These are phyloP conservation scores for Neolamprologus modestus DNA, from an alignment of 2,113 vertebrate genomes.

Conservation along the genomic window DNA sequence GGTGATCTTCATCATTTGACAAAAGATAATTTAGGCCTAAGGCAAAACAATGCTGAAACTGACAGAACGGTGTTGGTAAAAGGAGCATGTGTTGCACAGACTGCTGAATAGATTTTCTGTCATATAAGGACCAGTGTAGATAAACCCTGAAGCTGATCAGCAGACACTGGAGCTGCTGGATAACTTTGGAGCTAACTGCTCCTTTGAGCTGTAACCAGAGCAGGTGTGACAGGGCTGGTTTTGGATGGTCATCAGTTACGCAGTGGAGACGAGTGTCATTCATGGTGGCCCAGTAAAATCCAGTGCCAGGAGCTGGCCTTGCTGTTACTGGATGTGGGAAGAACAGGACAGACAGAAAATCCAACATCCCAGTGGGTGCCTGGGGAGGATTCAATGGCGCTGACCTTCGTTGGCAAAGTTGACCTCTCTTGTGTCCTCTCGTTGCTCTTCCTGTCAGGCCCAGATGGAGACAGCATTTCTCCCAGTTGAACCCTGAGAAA, in stretches of 20 bases:
- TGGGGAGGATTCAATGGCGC: not conserved
- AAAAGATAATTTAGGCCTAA: not conserved
- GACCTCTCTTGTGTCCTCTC: not conserved
- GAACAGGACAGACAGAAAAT: not conserved
- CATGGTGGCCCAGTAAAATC: conserved; percentile 19
- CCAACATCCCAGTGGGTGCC: not conserved
- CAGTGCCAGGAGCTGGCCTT: not conserved
- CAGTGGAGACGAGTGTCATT: not conserved
- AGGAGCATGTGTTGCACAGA: not conserved
- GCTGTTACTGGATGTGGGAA: not conserved
- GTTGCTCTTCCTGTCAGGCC: not conserved
- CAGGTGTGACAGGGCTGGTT: conserved; percentile 11
- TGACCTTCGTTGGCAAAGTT: not conserved
- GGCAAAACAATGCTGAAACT: not conserved
- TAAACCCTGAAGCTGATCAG: conserved; percentile 9
- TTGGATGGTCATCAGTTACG: not conserved
- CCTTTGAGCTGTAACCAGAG: conserved; percentile 31
- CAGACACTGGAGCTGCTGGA: conserved; percentile 7
- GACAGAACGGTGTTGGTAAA: not conserved
- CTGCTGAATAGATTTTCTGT: not conserved
- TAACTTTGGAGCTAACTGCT: conserved; percentile 2
- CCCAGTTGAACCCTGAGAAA: not conserved
- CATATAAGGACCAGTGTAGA: not conserved
- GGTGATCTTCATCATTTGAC: not conserved
- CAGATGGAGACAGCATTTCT: not conserved